A percentile compares a stretch with the other conserved stretches of the same genome.
phyloP scores from a whole-genome alignment of 2,888 invertebrate species.

The Idaea aversata region DNA sequence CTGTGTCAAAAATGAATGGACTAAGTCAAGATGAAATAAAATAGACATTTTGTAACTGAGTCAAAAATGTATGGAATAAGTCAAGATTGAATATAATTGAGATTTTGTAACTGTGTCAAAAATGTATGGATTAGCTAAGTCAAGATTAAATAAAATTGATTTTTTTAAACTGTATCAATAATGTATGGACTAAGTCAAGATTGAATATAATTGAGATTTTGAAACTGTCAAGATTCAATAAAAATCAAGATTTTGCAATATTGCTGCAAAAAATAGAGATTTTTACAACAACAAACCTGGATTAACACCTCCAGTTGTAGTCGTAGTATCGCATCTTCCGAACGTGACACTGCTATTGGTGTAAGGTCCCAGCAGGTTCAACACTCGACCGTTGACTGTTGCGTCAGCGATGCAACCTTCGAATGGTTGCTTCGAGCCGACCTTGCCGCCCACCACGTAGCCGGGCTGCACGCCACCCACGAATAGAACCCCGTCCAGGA shows the following conservation, averaged over 20 bases:
- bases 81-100: too few relatives aligned
- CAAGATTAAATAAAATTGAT: too few relatives aligned
- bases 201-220: not conserved
- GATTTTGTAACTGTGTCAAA: too few relatives aligned
- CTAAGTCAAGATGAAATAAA: not conserved
- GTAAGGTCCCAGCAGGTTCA: constrained; percentile 60
- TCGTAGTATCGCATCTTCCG: constrained; percentile 54
- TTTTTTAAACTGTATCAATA: not conserved
- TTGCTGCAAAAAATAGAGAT: too few relatives aligned
- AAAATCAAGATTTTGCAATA: too few relatives aligned
- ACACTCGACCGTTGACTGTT: constrained; percentile 87
- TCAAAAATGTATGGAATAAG: too few relatives aligned
- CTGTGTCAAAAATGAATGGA: not conserved
- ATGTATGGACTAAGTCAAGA: not conserved
- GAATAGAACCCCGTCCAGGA: constrained; percentile 86
- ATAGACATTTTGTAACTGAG: too few relatives aligned
- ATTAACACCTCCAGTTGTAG: constrained; percentile 58
- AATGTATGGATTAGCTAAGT: too few relatives aligned
- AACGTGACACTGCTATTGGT: constrained; percentile 56
- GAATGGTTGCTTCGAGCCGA: constrained; percentile 84
- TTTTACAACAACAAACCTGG: constrained; percentile 54
- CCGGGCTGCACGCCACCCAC: constrained; percentile 91
- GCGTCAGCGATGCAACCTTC: constrained; percentile 96
- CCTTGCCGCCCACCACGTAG: constrained; percentile 75
- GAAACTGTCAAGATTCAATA: too few relatives aligned